phyloP scores from a whole-genome alignment of 1,140 invertebrate species.

The Anadara kagoshimensis region DNA sequence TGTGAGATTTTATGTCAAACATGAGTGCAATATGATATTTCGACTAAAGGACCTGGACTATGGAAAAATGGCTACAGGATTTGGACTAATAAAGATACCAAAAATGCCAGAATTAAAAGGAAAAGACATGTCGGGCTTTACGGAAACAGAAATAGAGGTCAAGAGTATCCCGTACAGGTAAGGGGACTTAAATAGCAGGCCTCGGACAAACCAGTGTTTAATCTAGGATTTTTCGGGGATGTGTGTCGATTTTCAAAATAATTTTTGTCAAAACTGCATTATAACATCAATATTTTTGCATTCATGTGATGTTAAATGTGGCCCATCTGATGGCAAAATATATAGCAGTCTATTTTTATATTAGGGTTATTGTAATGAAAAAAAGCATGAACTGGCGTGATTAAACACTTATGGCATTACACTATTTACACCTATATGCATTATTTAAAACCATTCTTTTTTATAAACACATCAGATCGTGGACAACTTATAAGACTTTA shows the following conservation, averaged over 20 bases:
- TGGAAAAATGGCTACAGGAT: slow-evolving; percentile 88
- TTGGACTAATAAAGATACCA: slow-evolving; percentile 92
- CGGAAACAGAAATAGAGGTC: slow-evolving; percentile 81
- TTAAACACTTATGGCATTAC: too few relatives aligned
- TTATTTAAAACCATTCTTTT: too few relatives aligned
- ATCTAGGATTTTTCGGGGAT: not conserved
- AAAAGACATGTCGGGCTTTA: slow-evolving; percentile 78
- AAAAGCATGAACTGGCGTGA: too few relatives aligned
- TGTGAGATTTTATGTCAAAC: slow-evolving; percentile 93
- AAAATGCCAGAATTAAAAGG: slow-evolving; percentile 95
- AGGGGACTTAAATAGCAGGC: slow-evolving; percentile 22
- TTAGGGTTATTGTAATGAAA: too few relatives aligned
- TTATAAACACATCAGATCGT: too few relatives aligned
- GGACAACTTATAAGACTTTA: too few relatives aligned
- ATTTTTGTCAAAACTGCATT: not conserved
- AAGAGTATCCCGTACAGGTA: slow-evolving; percentile 86
- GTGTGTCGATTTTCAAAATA: not conserved
- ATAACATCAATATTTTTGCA: not conserved
- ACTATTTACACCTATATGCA: too few relatives aligned
- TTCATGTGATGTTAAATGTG: too few relatives aligned
- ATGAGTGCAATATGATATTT: slow-evolving; percentile 94
- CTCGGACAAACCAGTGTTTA: not conserved
- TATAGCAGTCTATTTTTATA: too few relatives aligned
- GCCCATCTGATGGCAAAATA: too few relatives aligned
- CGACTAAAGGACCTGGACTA: slow-evolving; percentile 92